phyloP scores from a whole-genome alignment of 2,797 vertebrate species.

The Paramormyrops hopkinsi region DNA sequence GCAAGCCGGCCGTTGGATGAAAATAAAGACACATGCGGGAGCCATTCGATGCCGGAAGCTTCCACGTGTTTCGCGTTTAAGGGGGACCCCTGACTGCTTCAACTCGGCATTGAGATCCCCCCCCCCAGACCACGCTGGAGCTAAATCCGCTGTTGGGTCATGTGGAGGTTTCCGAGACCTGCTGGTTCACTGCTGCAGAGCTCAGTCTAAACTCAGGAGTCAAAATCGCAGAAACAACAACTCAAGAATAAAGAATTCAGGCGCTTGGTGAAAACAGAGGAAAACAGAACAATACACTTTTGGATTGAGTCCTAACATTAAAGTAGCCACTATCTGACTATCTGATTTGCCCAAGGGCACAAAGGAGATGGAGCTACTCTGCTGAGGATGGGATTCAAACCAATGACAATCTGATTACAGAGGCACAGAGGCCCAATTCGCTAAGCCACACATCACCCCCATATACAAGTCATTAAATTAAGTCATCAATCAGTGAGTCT shows the following conservation, averaged over 20 bases:
- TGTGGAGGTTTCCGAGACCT: neutral
- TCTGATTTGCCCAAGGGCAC: neutral
- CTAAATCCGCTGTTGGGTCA: neutral
- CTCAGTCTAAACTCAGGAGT: neutral
- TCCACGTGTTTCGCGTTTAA: constrained; percentile 58
- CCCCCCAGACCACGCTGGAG: neutral
- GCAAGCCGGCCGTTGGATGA: constrained; percentile 55
- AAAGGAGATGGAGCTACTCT: neutral
- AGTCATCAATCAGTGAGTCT: neutral
- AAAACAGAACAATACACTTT: neutral
- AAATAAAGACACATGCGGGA: constrained; percentile 66
- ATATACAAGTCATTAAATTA: neutral
- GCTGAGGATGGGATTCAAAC: neutral
- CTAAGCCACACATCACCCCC: neutral
- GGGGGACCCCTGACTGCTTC: constrained; percentile 26
- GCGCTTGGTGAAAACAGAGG: neutral
- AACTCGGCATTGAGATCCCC: neutral
- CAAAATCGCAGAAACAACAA: neutral
- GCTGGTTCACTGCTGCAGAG: neutral
- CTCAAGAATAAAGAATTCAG: neutral
- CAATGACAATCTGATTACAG: neutral
- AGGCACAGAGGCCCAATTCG: neutral
- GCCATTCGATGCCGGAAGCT: constrained; percentile 61
- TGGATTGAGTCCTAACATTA: neutral
- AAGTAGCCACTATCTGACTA: neutral